Evolutionary conservation across 2,113 vertebrate species (phyloP).

Genomic region (Crotalus helleri): DNA sequence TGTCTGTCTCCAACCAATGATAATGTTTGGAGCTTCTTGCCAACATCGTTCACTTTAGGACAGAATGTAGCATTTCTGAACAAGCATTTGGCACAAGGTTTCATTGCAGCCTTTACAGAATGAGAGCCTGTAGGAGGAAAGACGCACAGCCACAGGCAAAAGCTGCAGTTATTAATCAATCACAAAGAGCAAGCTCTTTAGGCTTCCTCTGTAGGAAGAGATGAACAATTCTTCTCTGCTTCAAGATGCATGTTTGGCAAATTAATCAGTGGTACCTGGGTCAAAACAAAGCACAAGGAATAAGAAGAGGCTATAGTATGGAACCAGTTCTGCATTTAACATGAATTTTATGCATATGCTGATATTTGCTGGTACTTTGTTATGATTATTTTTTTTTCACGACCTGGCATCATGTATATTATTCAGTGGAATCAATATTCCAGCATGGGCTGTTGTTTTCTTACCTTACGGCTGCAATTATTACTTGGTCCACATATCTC

Average conservation of each 20-base stretch:
- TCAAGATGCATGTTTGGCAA: background rate
- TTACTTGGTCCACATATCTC: background rate
- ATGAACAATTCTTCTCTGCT: background rate
- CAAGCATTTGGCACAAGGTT: constrained; percentile 34
- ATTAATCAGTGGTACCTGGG: background rate
- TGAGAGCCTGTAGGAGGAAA: constrained; percentile 19
- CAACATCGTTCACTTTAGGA: constrained; percentile 37
- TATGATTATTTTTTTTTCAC: background rate
- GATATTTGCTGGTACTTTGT: background rate
- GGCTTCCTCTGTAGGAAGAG: background rate
- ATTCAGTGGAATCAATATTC: background rate
- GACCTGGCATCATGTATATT: background rate
- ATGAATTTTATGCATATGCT: background rate
- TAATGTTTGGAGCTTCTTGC: constrained; percentile 19
- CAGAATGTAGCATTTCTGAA: constrained; percentile 14
- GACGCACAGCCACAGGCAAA: background rate
- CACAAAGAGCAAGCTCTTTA: background rate
- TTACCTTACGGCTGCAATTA: background rate
- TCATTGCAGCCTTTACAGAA: constrained; percentile 31
- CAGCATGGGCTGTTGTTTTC: background rate
- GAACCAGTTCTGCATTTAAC: background rate
- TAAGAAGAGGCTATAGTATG: background rate
- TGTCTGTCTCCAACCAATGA: constrained; percentile 13
- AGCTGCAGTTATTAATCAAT: constrained; percentile 6
- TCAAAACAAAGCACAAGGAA: background rate